Conservation (phyloP, 2,797 vertebrate genomes). For the Cygnus olor region DNA sequence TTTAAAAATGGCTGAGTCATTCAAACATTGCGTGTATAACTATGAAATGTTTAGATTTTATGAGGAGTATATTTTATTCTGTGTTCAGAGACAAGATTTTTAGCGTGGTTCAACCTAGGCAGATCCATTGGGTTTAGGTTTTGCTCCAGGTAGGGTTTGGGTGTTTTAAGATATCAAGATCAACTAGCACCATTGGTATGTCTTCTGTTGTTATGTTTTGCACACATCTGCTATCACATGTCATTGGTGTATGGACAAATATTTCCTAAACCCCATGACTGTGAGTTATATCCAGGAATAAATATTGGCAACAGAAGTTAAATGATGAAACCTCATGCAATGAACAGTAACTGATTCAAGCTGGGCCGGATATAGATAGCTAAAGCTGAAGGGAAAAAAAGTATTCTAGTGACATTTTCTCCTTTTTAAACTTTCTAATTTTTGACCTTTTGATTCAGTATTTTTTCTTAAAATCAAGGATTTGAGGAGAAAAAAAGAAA, state of each 20-base stretch:
- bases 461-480: background rate
- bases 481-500: background rate
- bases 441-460: background rate
- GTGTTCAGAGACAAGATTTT: background rate
- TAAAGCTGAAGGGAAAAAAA: background rate
- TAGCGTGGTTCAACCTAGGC: background rate
- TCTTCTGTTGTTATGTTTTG: background rate
- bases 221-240: background rate
- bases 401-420: slow-evolving; percentile 1
- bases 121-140: background rate
- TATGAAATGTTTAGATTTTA: background rate
- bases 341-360: slow-evolving; percentile 55
- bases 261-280: slow-evolving; percentile 46
- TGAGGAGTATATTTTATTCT: background rate
- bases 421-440: background rate
- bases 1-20: background rate
- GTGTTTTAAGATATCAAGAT: background rate
- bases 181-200: background rate
- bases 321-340: slow-evolving; percentile 55
- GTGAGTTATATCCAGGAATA: slow-evolving; percentile 52
- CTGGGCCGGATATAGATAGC: background rate
- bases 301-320: slow-evolving; percentile 49
- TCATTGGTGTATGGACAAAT: slow-evolving; percentile 18
- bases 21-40: background rate
- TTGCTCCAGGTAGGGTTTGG: background rate